These are phyloP conservation scores for Macrosoma leucophasiata DNA, from an alignment of 2,888 invertebrate species.

Conservation along the genomic window DNA sequence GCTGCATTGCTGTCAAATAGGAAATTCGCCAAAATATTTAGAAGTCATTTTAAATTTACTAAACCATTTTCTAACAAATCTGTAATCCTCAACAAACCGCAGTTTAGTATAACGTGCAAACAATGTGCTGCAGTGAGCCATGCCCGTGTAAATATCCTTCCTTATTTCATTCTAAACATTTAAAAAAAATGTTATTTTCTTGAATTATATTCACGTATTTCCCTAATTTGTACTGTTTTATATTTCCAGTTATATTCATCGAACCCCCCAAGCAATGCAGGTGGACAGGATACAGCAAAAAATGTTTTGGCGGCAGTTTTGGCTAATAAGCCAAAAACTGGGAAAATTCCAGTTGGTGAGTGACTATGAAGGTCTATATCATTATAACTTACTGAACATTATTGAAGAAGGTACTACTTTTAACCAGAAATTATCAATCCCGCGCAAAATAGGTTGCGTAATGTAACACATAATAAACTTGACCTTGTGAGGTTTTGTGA, in stretches of 20 bases:
- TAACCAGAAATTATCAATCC: too few relatives aligned
- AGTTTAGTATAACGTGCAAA: slow-evolving; percentile 44
- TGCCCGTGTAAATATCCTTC: slow-evolving; percentile 43
- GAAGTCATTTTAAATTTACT: slow-evolving; percentile 48
- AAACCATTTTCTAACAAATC: slow-evolving; percentile 38
- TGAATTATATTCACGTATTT: slow-evolving; percentile 10
- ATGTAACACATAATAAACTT: too few relatives aligned
- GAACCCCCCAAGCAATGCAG: slow-evolving; percentile 35
- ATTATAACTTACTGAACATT: too few relatives aligned
- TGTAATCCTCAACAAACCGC: slow-evolving; percentile 46
- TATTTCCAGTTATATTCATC: slow-evolving; percentile 53
- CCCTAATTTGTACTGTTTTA: slow-evolving; percentile 10
- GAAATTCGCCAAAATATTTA: slow-evolving; percentile 54
- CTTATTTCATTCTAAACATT: slow-evolving; percentile 5
- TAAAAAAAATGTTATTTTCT: slow-evolving; percentile 1
- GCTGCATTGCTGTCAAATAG: slow-evolving; percentile 55
- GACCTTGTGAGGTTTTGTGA: too few relatives aligned
- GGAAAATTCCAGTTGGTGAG: slow-evolving; percentile 71
- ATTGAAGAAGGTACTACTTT: too few relatives aligned
- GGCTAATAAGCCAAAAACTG: slow-evolving; percentile 66
- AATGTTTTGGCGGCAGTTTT: slow-evolving; percentile 69
- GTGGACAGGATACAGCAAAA: slow-evolving; percentile 55
- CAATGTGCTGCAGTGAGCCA: slow-evolving; percentile 53
- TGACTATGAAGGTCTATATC: too few relatives aligned
- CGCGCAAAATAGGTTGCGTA: too few relatives aligned